Conservation (phyloP, 2,113 vertebrate species). For the Prolemur simus region DNA sequence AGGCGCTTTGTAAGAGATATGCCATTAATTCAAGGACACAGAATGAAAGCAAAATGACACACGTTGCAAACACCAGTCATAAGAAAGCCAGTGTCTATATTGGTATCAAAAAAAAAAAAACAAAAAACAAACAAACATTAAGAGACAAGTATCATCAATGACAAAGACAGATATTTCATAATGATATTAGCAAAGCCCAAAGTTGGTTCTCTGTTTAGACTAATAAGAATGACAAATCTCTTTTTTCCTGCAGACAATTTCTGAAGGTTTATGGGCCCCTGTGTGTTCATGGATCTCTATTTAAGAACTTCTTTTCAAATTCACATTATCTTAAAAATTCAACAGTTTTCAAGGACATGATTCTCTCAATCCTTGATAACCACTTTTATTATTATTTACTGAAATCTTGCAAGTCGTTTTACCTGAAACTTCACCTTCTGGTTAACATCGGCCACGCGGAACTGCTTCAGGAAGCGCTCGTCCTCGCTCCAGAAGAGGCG, state of each 20-base stretch:
- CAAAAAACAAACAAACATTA: background rate
- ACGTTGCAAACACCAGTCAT: background rate
- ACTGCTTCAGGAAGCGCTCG: constrained; percentile 93
- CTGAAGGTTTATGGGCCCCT: background rate
- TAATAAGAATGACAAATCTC: background rate
- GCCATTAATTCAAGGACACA: background rate
- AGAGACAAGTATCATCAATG: background rate
- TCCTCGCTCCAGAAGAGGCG: constrained; percentile 97
- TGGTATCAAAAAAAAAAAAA: background rate
- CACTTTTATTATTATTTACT: background rate
- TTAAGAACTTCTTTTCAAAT: background rate
- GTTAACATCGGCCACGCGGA: constrained; percentile 86
- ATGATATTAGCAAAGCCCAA: background rate
- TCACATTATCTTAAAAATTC: background rate
- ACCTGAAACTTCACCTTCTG: constrained; percentile 92
- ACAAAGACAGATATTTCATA: background rate
- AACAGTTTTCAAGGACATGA: background rate
- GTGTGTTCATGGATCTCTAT: background rate
- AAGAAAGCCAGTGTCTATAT: background rate
- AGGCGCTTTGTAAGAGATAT: background rate
- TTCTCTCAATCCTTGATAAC: background rate
- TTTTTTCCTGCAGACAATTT: background rate
- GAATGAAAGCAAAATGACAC: background rate
- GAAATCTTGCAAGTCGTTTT: constrained; percentile 28
- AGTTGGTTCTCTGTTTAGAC: background rate